Evolutionary conservation across 2,113 vertebrate species (phyloP).

Genomic region (Dolichallabes microphthalmus): DNA sequence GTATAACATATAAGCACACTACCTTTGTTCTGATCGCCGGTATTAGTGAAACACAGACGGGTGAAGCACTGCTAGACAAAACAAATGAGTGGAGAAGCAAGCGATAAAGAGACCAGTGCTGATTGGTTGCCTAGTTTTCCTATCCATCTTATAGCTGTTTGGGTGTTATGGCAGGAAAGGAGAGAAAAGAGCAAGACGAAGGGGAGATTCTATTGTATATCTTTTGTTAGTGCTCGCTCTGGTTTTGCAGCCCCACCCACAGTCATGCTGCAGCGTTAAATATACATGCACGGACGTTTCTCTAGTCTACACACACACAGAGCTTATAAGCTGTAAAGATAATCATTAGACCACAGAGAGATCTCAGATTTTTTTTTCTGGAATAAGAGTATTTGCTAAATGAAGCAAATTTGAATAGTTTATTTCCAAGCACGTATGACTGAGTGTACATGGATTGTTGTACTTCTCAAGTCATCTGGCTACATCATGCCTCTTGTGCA

Average conservation of each 20-base stretch:
- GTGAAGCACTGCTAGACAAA: conserved; percentile 4
- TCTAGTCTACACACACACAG: neutral
- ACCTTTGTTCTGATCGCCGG: conserved; percentile 26
- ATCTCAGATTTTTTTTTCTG: neutral
- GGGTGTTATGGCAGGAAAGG: neutral
- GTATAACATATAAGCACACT: neutral
- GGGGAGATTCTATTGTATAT: neutral
- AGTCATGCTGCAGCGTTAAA: conserved; percentile 8
- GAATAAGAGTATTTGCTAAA: neutral
- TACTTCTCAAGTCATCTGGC: neutral
- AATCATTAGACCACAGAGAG: too few relatives aligned
- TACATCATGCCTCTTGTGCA: neutral
- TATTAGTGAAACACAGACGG: conserved; percentile 25
- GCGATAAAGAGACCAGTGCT: neutral
- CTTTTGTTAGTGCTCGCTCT: conserved; percentile 48
- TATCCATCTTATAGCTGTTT: neutral
- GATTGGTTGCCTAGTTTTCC: neutral
- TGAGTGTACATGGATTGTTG: neutral
- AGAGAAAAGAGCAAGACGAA: conserved; percentile 6
- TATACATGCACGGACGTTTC: conserved; percentile 6
- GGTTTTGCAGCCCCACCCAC: conserved; percentile 15
- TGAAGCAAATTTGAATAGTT: neutral
- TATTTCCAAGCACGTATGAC: neutral
- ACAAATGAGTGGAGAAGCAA: neutral
- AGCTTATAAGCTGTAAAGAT: too few relatives aligned